Base-by-base conservation (phyloP, 23 tunicate genomes). In the Diplosoma virens region DNA sequence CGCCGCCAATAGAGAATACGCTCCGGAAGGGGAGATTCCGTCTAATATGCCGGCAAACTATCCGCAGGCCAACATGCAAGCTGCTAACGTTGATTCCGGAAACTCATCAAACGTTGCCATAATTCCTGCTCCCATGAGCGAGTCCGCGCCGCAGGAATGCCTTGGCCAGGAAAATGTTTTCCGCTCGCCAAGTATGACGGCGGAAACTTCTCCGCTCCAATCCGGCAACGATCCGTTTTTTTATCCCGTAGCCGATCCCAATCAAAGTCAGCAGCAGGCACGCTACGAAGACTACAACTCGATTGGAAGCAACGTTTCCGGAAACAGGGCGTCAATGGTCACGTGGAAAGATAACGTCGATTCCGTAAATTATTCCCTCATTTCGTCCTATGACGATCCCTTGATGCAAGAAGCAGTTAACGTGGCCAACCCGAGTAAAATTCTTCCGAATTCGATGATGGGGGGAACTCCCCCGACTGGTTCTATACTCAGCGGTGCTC, bases 381-480 rank as follows among this genome's bases (percentile, higher is more conserved):
- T 79, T 3, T 73, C 87, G 0, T 81, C 86, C 0, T 87, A 90
- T 52, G 97, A 90, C 34, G 97, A 90, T 41, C 90, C 86, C 0
- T 45, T 90, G 41, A 90, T 90, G 97, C 89, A 88, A 52, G 97
- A 90, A 46, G 97, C 97, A 17, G 74, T 84, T 4, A 84, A 90
- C 41, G 97, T 84, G 11, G 90, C 97, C 4, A 84, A 84, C 58
- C 97, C 97, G 17, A 84, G 97, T 73, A 90, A 82, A 31, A 90
- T 90, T 37, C 58, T 90, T 2, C 97, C 97, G 34, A 90, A 90
- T 64, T 90, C 97, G 5, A 90, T 90, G 97, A 90, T 90, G 97
- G 97, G 97, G 11, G 97, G 97, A 33, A 90, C 81, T 1, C 97
- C 97, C 0, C 53, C 90, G 1, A 67, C 77, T 7, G 81, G 81